Base-by-base conservation (phyloP, 2,888 invertebrate species). In the Sycophila texana region DNA sequence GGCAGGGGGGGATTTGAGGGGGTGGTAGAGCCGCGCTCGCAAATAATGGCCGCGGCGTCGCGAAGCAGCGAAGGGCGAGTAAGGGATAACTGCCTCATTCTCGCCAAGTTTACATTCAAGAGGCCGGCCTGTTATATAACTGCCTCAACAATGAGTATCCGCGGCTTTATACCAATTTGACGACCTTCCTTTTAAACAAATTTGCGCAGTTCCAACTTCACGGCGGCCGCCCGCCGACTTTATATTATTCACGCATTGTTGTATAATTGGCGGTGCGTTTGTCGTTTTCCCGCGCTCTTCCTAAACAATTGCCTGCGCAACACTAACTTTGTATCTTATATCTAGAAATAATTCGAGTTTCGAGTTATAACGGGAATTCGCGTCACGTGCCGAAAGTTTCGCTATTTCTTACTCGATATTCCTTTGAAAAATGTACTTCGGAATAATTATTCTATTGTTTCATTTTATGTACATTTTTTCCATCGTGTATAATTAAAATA, bases 51-150 rank as follows among this genome's bases (percentile, higher is more conserved):
- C 68, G 20, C 57, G 58, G 68, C 70, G 63, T 79, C 74, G 63
- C 70, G 63, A 74, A 67, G 66, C 63, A 51, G 49, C 71, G 66
- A 79, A 79, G 75, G 67, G 71, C 75, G 72, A 75, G 71, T 79
- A 71, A 80, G 79, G 53, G 73, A 80, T 80, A 77, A 80, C 80
- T 77, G 80, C 80, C 76, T 73, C 77, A 73, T 77, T 77, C 58
- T 74, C 77, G 51, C 76, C 10, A 72, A 80, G 80, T 80, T 80
- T 80, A 80, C 72, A 80, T 80, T 80, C 72, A 76, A 77, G 55
- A 55, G 67, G 61, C 12, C 16, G 72, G 58, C 16, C 73, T 55
- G 47, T 61, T 73, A 77, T 77, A 77, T 72, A 77, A 67, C 68
- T 47, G 16, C 67, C 49, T 75, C 67, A 61, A 79, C 79, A 75